Conservation (phyloP, 64 coral and sea anemone genomes). For the Pocillopora damicornis region DNA sequence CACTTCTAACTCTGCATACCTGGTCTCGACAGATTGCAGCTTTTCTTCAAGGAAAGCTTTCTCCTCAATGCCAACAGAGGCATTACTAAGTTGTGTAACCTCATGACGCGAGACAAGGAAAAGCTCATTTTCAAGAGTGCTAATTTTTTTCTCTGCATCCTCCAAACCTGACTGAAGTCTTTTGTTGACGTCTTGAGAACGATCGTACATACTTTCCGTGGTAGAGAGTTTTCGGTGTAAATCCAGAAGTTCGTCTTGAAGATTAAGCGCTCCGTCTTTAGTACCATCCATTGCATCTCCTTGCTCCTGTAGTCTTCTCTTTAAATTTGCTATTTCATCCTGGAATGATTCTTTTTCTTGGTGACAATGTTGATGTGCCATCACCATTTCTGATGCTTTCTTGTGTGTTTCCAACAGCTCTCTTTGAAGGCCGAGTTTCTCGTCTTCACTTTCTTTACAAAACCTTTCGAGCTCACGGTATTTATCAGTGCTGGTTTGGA, state of each 20-base stretch:
- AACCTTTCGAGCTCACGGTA: slow-evolving; percentile 26
- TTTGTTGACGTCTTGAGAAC: slow-evolving; percentile 48
- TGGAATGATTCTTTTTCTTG: slow-evolving; percentile 64
- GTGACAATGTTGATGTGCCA: slow-evolving; percentile 46
- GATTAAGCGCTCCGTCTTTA: slow-evolving; percentile 29
- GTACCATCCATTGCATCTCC: slow-evolving; percentile 21
- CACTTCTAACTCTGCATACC: slow-evolving; percentile 18
- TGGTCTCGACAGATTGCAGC: neutral
- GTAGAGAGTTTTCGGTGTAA: slow-evolving; percentile 46
- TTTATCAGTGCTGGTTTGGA: slow-evolving; percentile 46
- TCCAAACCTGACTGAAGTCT: slow-evolving; percentile 34
- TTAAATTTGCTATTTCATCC: slow-evolving; percentile 50
- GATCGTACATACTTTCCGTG: slow-evolving; percentile 50
- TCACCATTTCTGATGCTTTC: slow-evolving; percentile 44
- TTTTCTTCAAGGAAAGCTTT: slow-evolving; percentile 7
- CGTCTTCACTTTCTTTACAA: slow-evolving; percentile 40
- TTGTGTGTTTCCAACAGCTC: slow-evolving; percentile 52
- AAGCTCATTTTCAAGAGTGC: slow-evolving; percentile 39
- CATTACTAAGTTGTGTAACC: slow-evolving; percentile 30
- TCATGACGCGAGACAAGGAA: slow-evolving; percentile 7
- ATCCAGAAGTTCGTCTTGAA: slow-evolving; percentile 52
- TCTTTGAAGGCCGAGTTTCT: slow-evolving; percentile 48
- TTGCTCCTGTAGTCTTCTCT: slow-evolving; percentile 31
- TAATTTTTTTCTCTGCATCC: slow-evolving; percentile 43
- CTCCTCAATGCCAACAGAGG: neutral